phyloP scores from a whole-genome alignment of 1,140 invertebrate species.

The Caenorhabditis remanei region DNA sequence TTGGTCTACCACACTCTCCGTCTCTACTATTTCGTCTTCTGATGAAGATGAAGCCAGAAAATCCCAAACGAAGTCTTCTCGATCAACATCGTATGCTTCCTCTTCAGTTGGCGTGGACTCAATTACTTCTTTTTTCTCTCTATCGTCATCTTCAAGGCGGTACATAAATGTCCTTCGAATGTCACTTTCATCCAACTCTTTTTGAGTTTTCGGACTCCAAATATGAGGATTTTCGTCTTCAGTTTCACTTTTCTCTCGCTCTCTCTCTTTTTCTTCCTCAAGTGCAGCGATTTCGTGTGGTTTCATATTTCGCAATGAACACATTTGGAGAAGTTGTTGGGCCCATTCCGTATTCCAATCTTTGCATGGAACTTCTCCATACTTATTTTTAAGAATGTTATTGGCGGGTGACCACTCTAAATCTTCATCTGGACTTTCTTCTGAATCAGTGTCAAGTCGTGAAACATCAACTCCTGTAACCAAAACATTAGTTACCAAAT shows the following conservation, averaged over 20 bases:
- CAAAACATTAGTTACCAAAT: not conserved
- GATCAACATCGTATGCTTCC: not conserved
- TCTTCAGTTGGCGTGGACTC: not conserved
- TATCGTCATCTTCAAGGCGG: not conserved
- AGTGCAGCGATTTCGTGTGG: not conserved
- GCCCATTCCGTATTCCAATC: not conserved
- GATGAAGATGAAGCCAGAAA: not conserved
- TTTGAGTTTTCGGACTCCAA: not conserved
- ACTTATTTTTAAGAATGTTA: not conserved
- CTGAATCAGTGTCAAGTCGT: constrained; percentile 9
- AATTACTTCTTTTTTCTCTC: not conserved
- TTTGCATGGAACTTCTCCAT: not conserved
- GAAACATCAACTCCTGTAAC: constrained; percentile 13
- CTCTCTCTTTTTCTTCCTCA: not conserved
- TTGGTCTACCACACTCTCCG: not conserved
- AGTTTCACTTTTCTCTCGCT: too few relatives aligned
- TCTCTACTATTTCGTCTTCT: not conserved
- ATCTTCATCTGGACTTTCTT: constrained; percentile 27
- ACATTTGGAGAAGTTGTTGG: not conserved
- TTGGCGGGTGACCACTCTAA: not conserved
- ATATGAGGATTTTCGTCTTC: not conserved
- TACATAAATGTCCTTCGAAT: not conserved
- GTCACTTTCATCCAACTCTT: not conserved
- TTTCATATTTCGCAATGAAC: not conserved
- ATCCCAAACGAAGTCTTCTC: not conserved